phyloP scores from a whole-genome alignment of 2,888 invertebrate species.

The Plagodis dolabraria region DNA sequence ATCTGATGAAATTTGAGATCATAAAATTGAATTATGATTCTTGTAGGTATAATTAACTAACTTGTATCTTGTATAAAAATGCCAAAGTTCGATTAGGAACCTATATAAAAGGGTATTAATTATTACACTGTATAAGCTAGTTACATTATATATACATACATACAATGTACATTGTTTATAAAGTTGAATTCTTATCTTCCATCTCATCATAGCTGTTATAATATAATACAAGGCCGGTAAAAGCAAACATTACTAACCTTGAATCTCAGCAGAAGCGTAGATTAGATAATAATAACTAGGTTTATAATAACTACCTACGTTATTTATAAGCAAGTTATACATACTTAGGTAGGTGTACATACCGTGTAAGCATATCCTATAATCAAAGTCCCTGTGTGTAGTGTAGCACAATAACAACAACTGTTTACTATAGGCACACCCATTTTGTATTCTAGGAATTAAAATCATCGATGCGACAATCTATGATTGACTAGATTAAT shows the following conservation, averaged over 20 bases:
- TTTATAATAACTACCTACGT: too few species aligned
- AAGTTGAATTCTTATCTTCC: background rate
- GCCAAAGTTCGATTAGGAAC: too few species aligned
- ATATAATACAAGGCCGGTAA: conserved; percentile 10
- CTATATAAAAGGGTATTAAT: too few species aligned
- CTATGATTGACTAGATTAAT: conserved; percentile 18
- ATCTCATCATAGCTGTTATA: background rate
- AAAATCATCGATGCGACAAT: conserved; percentile 20
- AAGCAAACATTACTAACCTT: conserved; percentile 17
- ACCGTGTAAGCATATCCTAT: conserved; percentile 74
- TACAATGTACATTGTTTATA: too few species aligned
- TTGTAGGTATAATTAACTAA: too few species aligned
- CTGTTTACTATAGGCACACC: conserved; percentile 73
- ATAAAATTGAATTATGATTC: too few species aligned
- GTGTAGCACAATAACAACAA: conserved; percentile 66
- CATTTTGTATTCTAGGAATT: conserved; percentile 49
- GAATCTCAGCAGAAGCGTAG: background rate
- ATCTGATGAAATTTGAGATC: too few species aligned
- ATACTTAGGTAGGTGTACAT: conserved; percentile 38
- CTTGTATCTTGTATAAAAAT: too few species aligned
- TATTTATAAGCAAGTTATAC: background rate
- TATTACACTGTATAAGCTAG: too few species aligned
- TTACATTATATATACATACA: too few species aligned
- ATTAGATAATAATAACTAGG: background rate
- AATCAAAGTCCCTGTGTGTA: conserved; percentile 71